Evolutionary conservation across 2,888 invertebrate genomes (phyloP).

Genomic region (Brassicogethes aeneus): DNA sequence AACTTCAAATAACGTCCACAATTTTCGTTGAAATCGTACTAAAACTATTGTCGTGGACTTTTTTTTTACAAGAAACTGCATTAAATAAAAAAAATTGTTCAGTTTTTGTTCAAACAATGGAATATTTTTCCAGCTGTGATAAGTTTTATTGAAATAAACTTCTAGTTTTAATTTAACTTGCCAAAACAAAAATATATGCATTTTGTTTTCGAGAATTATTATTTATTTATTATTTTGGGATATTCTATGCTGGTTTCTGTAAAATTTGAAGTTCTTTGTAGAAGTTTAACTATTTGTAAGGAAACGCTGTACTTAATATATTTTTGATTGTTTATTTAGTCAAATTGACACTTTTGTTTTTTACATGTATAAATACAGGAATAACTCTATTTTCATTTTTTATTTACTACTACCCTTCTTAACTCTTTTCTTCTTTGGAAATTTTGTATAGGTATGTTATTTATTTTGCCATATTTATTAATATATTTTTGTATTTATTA

Average conservation of each 20-base stretch:
- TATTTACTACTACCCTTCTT: neutral
- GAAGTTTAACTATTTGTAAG: neutral
- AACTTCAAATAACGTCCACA: too few species aligned
- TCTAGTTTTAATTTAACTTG: too few species aligned
- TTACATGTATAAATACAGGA: slow-evolving; percentile 1
- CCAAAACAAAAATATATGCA: too few species aligned
- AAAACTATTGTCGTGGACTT: too few species aligned
- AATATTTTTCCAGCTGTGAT: neutral
- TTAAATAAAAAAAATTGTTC: neutral
- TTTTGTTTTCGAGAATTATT: too few species aligned
- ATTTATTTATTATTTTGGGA: too few species aligned
- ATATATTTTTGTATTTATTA: too few species aligned
- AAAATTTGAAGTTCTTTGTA: neutral
- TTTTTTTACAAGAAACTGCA: too few species aligned
- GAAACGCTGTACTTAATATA: slow-evolving; percentile 4
- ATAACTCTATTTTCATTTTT: slow-evolving; percentile 1
- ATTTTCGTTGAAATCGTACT: too few species aligned
- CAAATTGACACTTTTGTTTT: slow-evolving; percentile 3
- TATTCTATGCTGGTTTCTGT: too few species aligned
- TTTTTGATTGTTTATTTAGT: slow-evolving; percentile 3
- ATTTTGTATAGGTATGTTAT: too few species aligned
- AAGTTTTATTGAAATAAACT: neutral
- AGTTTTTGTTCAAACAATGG: neutral
- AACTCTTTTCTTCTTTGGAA: neutral
- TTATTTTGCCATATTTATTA: too few species aligned